Evolutionary conservation across 2,797 vertebrate species (phyloP), one percentile per base, ranked within the genome.

Genomic region (Pseudochirops cupreus): DNA sequence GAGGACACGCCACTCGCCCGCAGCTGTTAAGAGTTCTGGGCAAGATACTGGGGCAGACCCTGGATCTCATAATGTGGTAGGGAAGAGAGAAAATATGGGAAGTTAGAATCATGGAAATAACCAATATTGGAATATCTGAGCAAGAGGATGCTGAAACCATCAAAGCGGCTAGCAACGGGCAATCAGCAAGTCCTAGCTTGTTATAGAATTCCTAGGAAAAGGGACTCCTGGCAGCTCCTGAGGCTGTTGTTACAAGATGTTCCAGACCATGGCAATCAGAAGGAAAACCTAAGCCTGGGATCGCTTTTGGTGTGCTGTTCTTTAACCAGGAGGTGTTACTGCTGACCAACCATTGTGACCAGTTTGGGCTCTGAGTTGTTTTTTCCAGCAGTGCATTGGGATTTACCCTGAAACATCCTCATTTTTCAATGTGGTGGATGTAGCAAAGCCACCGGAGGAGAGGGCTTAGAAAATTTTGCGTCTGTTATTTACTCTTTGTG

Each of bases 321-420:
- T 87, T 87, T 26, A 46, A 11, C 21, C 10, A 12, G 21, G 39
- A 87, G 74, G 9, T 50, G 3, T 46, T 87, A 26, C 39, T 50
- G 50, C 74, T 46, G 74, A 82, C 39, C 39, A 46, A 46, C 21
- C 24, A 46, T 87, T 26, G 74, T 26, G 74, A 87, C 74, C 39
- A 87, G 4, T 87, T 50, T 50, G 26, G 21, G 39, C 24, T 82
- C 52, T 92, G 56, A 95, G 92, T 74, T 93, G 3, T 91, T 92
- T 54, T 93, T 94, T 91, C 92, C 54, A 54, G 54, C n/a, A 93
- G 4, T 89, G 33, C 54, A 18, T 39, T n/a, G 82, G 14, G 28
- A 16, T 97, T 94, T 95, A 46, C 11, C 50, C 39, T 91, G 91
- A 94, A 3, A 62, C 95, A 67, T 56, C 67, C 39, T 31, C n/a